These are phyloP conservation scores for Pemphredon lugubris DNA, from an alignment of 2,888 invertebrate species.

Conservation along the genomic window DNA sequence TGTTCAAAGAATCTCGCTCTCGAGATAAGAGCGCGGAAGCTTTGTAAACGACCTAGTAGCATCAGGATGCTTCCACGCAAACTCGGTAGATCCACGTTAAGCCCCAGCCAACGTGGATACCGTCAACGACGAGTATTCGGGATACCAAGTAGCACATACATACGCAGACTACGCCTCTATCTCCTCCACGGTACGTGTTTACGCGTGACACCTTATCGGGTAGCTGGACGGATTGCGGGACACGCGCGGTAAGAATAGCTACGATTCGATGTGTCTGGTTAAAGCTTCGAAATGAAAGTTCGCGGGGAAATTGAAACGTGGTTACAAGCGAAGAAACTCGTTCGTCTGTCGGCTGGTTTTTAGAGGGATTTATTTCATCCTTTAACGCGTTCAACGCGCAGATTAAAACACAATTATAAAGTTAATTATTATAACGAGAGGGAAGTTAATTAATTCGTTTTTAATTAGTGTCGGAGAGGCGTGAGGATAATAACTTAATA, in stretches of 20 bases:
- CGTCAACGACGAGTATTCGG: conserved; percentile 20
- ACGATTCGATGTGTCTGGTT: conserved; percentile 2
- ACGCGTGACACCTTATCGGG: conserved; percentile 43
- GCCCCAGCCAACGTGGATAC: conserved; percentile 23
- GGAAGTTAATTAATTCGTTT: too few relatives aligned
- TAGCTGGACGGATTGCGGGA: conserved; percentile 23
- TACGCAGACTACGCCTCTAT: conserved; percentile 10
- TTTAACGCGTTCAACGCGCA: too few relatives aligned
- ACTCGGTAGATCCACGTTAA: conserved; percentile 48
- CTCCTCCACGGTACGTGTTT: conserved; percentile 46
- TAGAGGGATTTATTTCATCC: too few relatives aligned
- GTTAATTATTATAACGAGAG: too few relatives aligned
- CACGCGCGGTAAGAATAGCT: conserved; percentile 35
- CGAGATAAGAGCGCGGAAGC: neutral
- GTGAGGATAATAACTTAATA: too few relatives aligned
- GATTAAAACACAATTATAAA: too few relatives aligned
- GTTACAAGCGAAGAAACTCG: too few relatives aligned
- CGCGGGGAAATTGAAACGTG: neutral
- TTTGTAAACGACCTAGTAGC: conserved; percentile 12
- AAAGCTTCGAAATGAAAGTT: neutral
- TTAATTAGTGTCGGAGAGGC: too few relatives aligned
- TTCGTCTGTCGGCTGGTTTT: too few relatives aligned
- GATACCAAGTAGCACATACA: conserved; percentile 16
- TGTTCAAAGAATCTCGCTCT: conserved; percentile 4
- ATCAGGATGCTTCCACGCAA: conserved; percentile 24